Evolutionary conservation across 2,888 invertebrate species (phyloP).

Genomic region (Ochropleura plecta): DNA sequence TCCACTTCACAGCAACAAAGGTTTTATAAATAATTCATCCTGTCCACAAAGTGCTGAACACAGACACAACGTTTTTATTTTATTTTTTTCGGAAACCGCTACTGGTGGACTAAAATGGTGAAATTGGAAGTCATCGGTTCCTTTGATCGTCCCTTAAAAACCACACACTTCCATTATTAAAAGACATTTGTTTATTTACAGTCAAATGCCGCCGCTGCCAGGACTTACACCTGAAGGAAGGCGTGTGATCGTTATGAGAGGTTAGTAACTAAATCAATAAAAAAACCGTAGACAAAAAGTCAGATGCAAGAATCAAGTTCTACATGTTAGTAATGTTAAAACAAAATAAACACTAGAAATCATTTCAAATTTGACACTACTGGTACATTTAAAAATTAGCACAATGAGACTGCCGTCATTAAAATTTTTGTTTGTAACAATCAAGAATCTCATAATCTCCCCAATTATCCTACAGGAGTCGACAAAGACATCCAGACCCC

Average conservation of each 20-base stretch:
- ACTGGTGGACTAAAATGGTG: too few species aligned
- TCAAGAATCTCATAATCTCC: background rate
- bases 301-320: background rate
- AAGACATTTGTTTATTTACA: slow-evolving; percentile 77
- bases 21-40: too few species aligned
- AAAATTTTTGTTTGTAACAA: background rate
- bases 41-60: too few species aligned
- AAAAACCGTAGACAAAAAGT: background rate
- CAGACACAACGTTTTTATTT: too few species aligned
- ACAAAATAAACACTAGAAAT: too few species aligned
- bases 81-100: too few species aligned
- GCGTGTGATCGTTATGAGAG: slow-evolving; percentile 94
- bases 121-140: too few species aligned
- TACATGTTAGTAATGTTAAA: background rate
- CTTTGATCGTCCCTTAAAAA: too few species aligned
- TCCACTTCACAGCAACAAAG: too few species aligned
- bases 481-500: slow-evolving; percentile 93
- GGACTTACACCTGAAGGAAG: slow-evolving; percentile 95
- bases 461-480: slow-evolving; percentile 80
- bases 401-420: background rate
- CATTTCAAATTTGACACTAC: too few species aligned
- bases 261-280: slow-evolving; percentile 63
- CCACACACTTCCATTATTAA: too few species aligned
- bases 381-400: too few species aligned
- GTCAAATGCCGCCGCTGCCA: slow-evolving; percentile 95